These are phyloP conservation scores for Netelia melanura DNA, from an alignment of 2,888 invertebrate genomes.

Conservation along the genomic window DNA sequence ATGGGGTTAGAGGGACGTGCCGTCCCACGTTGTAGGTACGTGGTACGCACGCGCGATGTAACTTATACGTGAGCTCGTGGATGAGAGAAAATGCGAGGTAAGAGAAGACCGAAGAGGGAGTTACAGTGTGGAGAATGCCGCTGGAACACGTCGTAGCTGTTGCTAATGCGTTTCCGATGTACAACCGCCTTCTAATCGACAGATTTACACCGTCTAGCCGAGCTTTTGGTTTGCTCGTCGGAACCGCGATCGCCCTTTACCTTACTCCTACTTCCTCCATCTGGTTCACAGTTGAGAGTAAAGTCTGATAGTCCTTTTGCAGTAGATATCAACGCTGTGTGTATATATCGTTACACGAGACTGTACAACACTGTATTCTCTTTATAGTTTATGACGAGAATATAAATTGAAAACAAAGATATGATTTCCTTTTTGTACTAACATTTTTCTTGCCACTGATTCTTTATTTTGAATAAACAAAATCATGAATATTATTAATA, in stretches of 20 bases:
- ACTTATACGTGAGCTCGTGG: conserved; percentile 8
- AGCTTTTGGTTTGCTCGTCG: conserved; percentile 41
- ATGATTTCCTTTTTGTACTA: neutral
- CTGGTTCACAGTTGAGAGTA: conserved; percentile 47
- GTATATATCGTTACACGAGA: neutral
- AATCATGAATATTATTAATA: too few relatives aligned
- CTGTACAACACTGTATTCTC: neutral
- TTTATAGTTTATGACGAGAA: neutral
- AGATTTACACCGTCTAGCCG: conserved; percentile 68
- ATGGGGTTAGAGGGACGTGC: neutral
- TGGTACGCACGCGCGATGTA: neutral
- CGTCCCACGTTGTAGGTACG: neutral
- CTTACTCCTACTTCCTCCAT: neutral
- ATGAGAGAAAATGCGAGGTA: conserved; percentile 37
- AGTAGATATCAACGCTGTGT: neutral
- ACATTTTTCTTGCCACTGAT: too few relatives aligned
- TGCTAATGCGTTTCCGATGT: conserved; percentile 79
- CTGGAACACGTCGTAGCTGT: conserved; percentile 51
- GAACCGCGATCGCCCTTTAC: conserved; percentile 31
- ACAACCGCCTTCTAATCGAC: conserved; percentile 75
- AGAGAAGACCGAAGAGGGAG: conserved; percentile 36
- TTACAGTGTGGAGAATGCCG: conserved; percentile 37
- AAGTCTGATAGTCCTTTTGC: conserved; percentile 55
- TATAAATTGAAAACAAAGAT: neutral
- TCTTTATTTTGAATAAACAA: too few relatives aligned